Conservation (phyloP, 2,797 vertebrate species). For the Lophura swinhoii region DNA sequence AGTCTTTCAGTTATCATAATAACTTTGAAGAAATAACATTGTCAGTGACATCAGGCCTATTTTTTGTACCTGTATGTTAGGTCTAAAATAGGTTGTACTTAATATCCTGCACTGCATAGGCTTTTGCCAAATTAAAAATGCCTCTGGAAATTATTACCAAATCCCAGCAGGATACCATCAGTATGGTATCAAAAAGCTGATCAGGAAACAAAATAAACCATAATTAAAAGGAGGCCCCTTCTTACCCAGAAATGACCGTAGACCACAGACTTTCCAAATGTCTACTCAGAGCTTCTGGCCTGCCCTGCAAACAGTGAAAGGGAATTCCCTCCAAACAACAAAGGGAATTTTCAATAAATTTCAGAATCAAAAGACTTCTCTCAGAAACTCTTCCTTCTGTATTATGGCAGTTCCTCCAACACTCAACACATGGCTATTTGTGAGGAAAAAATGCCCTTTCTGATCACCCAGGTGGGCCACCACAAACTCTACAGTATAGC, state of each 20-base stretch:
- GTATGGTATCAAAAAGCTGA: not conserved
- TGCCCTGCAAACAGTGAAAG: not conserved
- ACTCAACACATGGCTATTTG: not conserved
- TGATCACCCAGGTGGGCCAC: not conserved
- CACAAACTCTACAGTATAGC: not conserved
- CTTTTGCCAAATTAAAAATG: not conserved
- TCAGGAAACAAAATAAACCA: not conserved
- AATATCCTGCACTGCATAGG: not conserved
- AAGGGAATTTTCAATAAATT: not conserved
- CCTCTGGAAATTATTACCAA: not conserved
- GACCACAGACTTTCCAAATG: not conserved
- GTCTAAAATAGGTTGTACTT: not conserved
- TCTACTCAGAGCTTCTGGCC: not conserved
- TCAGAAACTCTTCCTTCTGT: not conserved
- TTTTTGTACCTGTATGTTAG: not conserved
- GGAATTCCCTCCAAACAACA: not conserved
- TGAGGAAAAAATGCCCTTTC: not conserved
- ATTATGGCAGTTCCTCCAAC: not conserved
- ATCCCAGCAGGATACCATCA: not conserved
- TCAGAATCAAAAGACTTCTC: not conserved
- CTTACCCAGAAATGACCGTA: not conserved
- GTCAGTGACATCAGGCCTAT: not conserved
- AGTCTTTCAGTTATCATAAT: not conserved
- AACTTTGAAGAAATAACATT: constrained; percentile 37
- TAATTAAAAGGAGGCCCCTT: not conserved